These are phyloP conservation scores for Hesperia comma DNA, from an alignment of 2,888 invertebrate species.

Conservation along the genomic window DNA sequence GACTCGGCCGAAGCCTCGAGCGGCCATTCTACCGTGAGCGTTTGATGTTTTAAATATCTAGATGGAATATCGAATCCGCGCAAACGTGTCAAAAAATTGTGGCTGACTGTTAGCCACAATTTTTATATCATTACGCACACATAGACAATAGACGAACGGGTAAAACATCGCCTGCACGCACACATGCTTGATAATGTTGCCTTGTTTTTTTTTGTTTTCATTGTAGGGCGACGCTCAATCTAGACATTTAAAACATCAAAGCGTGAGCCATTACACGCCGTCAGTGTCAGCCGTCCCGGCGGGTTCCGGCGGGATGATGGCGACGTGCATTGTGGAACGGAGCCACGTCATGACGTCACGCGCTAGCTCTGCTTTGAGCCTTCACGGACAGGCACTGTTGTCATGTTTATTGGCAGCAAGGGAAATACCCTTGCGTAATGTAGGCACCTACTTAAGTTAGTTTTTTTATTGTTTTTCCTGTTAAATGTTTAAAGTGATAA, in stretches of 20 bases:
- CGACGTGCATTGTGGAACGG: constrained; percentile 15
- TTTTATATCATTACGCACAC: no score
- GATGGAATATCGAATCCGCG: no score
- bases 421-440: background rate
- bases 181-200: no score
- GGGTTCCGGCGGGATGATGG: constrained; percentile 18
- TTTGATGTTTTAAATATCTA: no score
- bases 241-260: no score
- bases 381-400: constrained; percentile 1
- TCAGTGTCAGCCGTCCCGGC: constrained; percentile 19
- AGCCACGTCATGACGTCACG: constrained; percentile 12
- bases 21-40: constrained; percentile 12
- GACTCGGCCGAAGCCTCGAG: background rate
- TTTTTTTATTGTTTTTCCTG: background rate
- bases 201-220: no score
- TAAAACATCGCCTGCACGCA: no score
- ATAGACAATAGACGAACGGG: no score
- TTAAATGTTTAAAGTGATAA: background rate
- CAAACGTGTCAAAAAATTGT: no score
- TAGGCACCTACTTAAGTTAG: background rate
- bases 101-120: no score
- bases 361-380: background rate
- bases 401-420: background rate
- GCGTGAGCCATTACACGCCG: constrained; percentile 17
- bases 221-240: no score